These are phyloP conservation scores for Allophyes oxyacanthae DNA, from an alignment of 2,888 invertebrate species.

Conservation along the genomic window DNA sequence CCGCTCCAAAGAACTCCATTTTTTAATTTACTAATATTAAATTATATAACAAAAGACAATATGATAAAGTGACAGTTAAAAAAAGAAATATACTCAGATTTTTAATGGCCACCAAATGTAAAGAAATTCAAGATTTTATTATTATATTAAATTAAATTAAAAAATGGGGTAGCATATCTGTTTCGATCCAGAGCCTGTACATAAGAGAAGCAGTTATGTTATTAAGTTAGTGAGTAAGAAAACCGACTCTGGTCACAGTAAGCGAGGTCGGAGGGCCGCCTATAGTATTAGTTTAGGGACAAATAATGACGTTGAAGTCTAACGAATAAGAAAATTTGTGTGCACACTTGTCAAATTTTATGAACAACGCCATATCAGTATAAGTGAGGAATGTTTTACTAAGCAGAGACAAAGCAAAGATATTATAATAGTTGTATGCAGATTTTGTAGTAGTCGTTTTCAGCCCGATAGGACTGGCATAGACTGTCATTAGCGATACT, in stretches of 20 bases:
- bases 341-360: conserved; percentile 57
- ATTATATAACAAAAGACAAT: conserved; percentile 40
- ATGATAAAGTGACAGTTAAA: conserved; percentile 30
- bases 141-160: conserved; percentile 44
- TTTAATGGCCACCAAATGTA: conserved; percentile 32
- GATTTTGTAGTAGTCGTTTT: conserved; percentile 1
- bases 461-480: background rate
- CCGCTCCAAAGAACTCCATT: conserved; percentile 57
- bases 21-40: conserved; percentile 47
- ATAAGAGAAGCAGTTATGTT: conserved; percentile 53
- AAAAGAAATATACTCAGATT: conserved; percentile 16
- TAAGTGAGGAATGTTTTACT: conserved; percentile 8
- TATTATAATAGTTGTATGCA: conserved; percentile 5
- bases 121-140: conserved; percentile 36
- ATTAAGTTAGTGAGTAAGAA: conserved; percentile 68
- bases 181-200: conserved; percentile 49
- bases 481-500: background rate
- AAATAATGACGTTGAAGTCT: conserved; percentile 57
- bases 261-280: conserved; percentile 84
- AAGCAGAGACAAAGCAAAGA: conserved; percentile 9
- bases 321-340: conserved; percentile 51
- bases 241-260: conserved; percentile 80
- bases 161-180: conserved; percentile 50
- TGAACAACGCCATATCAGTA: conserved; percentile 22
- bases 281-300: conserved; percentile 79